phyloP scores from a whole-genome alignment of 2,113 vertebrate species.

The Epinephelus fuscoguttatus region DNA sequence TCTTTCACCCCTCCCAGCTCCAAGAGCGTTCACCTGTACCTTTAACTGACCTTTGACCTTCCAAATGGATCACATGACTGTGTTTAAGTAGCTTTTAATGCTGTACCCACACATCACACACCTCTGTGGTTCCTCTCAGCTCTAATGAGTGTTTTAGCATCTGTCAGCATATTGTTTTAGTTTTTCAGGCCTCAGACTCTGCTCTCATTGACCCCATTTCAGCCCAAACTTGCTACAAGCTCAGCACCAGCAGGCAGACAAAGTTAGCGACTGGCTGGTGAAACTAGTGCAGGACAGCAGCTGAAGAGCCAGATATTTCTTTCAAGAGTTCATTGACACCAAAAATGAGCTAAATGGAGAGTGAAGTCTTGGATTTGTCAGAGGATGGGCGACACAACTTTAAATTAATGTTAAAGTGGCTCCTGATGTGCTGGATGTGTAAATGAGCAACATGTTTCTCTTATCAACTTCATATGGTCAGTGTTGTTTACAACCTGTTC shows the following conservation, averaged over 20 bases:
- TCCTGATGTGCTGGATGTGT: background rate
- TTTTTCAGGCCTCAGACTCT: background rate
- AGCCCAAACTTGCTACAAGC: background rate
- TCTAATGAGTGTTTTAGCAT: background rate
- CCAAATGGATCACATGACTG: background rate
- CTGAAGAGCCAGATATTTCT: background rate
- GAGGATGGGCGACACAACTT: no score
- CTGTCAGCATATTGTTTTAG: background rate
- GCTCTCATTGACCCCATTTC: background rate
- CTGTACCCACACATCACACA: background rate
- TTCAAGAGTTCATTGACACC: background rate
- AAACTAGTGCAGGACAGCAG: background rate
- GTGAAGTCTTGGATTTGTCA: background rate
- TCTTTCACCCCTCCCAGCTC: background rate
- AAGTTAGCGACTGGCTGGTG: background rate
- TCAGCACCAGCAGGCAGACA: background rate
- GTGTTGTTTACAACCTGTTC: background rate
- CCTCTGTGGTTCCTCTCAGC: background rate
- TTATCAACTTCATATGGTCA: background rate
- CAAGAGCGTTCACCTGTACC: background rate
- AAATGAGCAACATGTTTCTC: background rate
- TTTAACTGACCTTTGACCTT: constrained; percentile 1
- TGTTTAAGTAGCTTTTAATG: no score
- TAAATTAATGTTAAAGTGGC: background rate
- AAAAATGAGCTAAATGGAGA: no score